These are phyloP conservation scores for Bucco capensis DNA, from an alignment of 2,113 vertebrate genomes.

Conservation along the genomic window DNA sequence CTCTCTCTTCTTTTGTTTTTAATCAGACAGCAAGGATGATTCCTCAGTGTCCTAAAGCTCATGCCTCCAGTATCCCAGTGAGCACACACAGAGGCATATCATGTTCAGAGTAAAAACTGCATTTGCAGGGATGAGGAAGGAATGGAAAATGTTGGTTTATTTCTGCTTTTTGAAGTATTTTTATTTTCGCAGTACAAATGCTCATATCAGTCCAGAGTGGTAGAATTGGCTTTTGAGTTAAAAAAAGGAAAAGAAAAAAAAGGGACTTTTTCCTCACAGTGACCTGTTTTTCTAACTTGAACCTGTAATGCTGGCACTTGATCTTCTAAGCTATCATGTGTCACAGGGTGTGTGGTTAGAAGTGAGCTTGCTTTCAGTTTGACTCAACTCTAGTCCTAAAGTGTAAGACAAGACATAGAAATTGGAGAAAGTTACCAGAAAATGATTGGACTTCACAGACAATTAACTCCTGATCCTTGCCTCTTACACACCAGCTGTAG, in stretches of 20 bases:
- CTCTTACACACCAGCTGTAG: neutral
- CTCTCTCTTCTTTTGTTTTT: neutral
- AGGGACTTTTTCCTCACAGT: neutral
- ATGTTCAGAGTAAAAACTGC: neutral
- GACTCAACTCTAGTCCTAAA: neutral
- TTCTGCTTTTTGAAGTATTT: neutral
- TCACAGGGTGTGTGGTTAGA: neutral
- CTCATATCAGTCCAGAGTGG: neutral
- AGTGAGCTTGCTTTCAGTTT: neutral
- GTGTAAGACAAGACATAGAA: neutral
- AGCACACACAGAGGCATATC: neutral
- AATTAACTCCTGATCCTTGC: neutral
- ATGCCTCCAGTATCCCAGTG: neutral
- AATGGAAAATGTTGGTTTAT: neutral
- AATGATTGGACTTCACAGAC: neutral
- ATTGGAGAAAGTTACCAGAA: neutral
- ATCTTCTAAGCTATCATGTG: neutral
- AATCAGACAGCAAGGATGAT: neutral
- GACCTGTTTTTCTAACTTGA: conserved; percentile 9
- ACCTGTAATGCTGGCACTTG: neutral
- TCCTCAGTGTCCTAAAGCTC: neutral
- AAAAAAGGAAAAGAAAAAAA: neutral
- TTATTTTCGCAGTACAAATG: neutral
- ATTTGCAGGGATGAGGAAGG: neutral
- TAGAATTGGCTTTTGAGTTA: neutral